Evolutionary conservation across 2,888 invertebrate species (phyloP).

Genomic region (Cerastoderma edule): DNA sequence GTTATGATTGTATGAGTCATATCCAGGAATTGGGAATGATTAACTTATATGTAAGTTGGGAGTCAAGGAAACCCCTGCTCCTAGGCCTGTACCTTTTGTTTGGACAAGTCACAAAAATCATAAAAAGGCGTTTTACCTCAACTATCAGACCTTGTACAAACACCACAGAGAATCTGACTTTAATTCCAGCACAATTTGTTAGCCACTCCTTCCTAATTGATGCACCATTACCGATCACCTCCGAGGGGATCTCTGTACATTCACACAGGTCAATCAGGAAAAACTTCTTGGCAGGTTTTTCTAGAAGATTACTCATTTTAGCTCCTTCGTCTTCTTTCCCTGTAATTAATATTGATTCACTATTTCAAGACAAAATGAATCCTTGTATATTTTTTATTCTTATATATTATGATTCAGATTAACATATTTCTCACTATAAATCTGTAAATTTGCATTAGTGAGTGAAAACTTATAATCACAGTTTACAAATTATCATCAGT

Average conservation of each 20-base stretch:
- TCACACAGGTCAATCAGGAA: constrained; percentile 43
- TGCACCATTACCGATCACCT: background rate
- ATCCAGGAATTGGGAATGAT: background rate
- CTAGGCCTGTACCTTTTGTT: background rate
- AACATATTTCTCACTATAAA: too few relatives aligned
- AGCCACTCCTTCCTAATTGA: constrained; percentile 36
- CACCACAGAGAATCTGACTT: constrained; percentile 35
- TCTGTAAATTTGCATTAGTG: too few relatives aligned
- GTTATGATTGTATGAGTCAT: background rate
- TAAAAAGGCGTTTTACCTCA: constrained; percentile 38
- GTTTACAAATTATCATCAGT: too few relatives aligned
- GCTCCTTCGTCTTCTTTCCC: background rate
- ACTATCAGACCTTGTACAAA: constrained; percentile 49
- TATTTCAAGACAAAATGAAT: too few relatives aligned
- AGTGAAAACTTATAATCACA: too few relatives aligned
- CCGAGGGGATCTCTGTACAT: constrained; percentile 26
- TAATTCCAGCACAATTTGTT: constrained; percentile 30
- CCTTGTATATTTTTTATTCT: too few relatives aligned
- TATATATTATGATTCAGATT: too few relatives aligned
- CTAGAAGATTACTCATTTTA: constrained; percentile 41
- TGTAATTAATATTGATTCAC: too few relatives aligned
- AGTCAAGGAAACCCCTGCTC: background rate
- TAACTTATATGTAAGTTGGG: background rate
- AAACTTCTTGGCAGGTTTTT: constrained; percentile 52
- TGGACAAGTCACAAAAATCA: background rate